phyloP scores from a whole-genome alignment of 1,140 invertebrate species.

The Camponotus vicinus region DNA sequence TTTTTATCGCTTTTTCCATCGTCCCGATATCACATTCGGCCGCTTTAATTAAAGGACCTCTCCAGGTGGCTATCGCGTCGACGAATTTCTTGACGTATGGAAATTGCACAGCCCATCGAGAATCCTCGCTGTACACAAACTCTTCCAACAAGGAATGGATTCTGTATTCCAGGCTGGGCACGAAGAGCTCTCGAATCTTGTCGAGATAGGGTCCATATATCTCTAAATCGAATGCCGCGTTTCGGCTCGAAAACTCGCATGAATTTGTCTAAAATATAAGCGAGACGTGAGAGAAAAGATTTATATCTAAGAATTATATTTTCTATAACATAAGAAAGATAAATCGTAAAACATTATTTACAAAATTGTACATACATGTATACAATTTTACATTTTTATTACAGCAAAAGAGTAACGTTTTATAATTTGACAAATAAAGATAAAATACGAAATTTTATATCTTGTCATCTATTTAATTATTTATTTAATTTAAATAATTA shows the following conservation, averaged over 20 bases:
- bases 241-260: background rate
- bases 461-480: background rate
- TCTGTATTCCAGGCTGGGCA: slow-evolving; percentile 73
- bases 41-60: slow-evolving; percentile 47
- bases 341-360: background rate
- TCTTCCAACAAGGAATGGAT: slow-evolving; percentile 72
- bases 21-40: slow-evolving; percentile 38
- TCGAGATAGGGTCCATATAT: slow-evolving; percentile 74
- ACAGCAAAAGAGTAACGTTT: too few relatives aligned
- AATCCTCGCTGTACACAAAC: slow-evolving; percentile 73
- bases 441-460: slow-evolving; percentile 18
- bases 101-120: slow-evolving; percentile 48
- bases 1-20: slow-evolving; percentile 60
- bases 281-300: background rate
- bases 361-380: background rate
- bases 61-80: slow-evolving; percentile 51
- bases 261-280: slow-evolving; percentile 36
- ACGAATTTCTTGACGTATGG: slow-evolving; percentile 72
- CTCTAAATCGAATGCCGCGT: slow-evolving; percentile 29
- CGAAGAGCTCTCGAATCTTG: slow-evolving; percentile 74
- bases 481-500: background rate
- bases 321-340: slow-evolving; percentile 3
- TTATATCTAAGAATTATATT: background rate
- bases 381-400: background rate
- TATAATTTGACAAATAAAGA: background rate